These are phyloP conservation scores for Aelia acuminata DNA, from an alignment of 2,888 invertebrate species.

Conservation along the genomic window DNA sequence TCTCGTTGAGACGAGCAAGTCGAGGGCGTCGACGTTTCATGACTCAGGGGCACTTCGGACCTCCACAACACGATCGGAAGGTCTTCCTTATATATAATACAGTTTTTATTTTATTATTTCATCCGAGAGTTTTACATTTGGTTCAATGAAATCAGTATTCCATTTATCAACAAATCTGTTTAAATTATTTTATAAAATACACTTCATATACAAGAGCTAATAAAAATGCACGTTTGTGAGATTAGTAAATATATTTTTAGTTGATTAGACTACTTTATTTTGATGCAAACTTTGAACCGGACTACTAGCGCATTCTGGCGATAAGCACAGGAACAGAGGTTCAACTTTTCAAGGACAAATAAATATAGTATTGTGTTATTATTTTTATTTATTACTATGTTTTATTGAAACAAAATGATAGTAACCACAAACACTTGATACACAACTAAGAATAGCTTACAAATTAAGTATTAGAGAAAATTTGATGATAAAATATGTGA, in stretches of 20 bases:
- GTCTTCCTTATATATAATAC: background rate
- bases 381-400: background rate
- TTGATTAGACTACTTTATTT: background rate
- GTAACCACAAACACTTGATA: background rate
- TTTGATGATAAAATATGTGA: too few species aligned
- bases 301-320: background rate
- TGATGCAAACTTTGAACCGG: background rate
- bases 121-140: background rate
- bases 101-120: background rate
- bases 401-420: background rate
- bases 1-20: too few species aligned
- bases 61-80: background rate
- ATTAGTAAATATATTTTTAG: background rate
- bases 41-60: background rate
- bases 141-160: background rate
- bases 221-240: background rate
- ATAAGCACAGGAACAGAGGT: too few species aligned
- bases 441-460: too few species aligned
- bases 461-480: too few species aligned
- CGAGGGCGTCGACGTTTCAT: too few species aligned
- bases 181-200: background rate
- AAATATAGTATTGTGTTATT: background rate
- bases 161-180: background rate
- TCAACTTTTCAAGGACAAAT: too few species aligned
- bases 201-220: accelerated